These are phyloP conservation scores for Elysia chlorotica DNA, from an alignment of 1,140 invertebrate species.

Conservation along the genomic window DNA sequence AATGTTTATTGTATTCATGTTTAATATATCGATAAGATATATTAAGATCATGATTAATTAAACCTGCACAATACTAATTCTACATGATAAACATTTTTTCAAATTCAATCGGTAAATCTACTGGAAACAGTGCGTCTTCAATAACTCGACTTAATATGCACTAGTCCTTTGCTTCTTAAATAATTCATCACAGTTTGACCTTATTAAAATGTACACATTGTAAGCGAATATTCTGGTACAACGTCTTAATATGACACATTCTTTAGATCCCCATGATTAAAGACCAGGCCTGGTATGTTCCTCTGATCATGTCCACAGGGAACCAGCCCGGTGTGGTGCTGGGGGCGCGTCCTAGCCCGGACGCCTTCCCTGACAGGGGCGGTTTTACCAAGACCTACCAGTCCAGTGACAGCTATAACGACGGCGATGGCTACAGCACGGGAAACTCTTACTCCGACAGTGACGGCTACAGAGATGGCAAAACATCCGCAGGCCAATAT, in stretches of 20 bases:
- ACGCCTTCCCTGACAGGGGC: background rate
- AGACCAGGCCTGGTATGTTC: background rate
- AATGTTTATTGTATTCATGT: too few species aligned
- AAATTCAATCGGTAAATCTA: too few species aligned
- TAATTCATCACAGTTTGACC: background rate
- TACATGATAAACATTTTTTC: too few species aligned
- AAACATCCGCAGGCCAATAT: background rate
- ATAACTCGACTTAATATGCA: too few species aligned
- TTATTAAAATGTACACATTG: background rate
- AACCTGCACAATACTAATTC: too few species aligned
- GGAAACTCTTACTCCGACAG: background rate
- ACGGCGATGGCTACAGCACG: background rate
- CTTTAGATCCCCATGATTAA: background rate
- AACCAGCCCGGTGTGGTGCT: background rate
- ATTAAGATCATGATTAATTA: too few species aligned
- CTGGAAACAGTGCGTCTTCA: too few species aligned
- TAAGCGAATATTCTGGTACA: background rate
- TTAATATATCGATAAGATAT: too few species aligned
- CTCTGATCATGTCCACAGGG: background rate
- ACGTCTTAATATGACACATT: background rate
- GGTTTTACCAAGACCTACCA: background rate
- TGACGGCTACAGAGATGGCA: background rate
- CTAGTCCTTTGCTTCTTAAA: too few species aligned
- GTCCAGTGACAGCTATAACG: too few species aligned
- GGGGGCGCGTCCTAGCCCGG: background rate